These are phyloP conservation scores for Antechinus stuartii DNA, from an alignment of 2,113 vertebrate genomes.

Conservation along the genomic window DNA sequence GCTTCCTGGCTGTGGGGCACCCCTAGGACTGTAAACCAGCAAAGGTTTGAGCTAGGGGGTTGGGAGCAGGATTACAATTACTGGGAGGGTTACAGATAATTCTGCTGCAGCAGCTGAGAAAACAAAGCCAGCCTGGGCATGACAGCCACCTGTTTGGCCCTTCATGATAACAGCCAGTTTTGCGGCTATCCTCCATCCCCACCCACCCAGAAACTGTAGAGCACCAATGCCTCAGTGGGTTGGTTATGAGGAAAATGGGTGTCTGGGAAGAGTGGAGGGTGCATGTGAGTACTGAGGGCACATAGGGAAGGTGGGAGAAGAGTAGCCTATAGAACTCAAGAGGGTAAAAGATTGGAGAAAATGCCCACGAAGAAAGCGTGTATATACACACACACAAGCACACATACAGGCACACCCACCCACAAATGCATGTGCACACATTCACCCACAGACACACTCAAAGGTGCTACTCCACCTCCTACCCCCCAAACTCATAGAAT, in stretches of 20 bases:
- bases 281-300: not conserved
- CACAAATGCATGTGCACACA: too few relatives aligned
- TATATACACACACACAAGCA: not conserved
- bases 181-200: not conserved
- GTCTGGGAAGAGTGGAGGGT: not conserved
- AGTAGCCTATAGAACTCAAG: not conserved
- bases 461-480: not conserved
- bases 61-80: not conserved
- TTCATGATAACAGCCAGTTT: not conserved
- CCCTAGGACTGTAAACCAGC: not conserved
- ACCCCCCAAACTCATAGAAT: not conserved
- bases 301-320: not conserved
- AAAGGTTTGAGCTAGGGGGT: not conserved
- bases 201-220: not conserved
- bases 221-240: not conserved
- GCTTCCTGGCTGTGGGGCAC: not conserved
- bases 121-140: not conserved
- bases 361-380: not conserved
- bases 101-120: not conserved
- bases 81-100: not conserved
- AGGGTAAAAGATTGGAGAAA: not conserved
- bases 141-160: not conserved
- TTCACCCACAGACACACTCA: not conserved
- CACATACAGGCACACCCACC: too few relatives aligned
- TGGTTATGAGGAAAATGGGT: not conserved